These are phyloP conservation scores for Craniophora ligustri DNA, from an alignment of 2,888 invertebrate species.

Conservation along the genomic window DNA sequence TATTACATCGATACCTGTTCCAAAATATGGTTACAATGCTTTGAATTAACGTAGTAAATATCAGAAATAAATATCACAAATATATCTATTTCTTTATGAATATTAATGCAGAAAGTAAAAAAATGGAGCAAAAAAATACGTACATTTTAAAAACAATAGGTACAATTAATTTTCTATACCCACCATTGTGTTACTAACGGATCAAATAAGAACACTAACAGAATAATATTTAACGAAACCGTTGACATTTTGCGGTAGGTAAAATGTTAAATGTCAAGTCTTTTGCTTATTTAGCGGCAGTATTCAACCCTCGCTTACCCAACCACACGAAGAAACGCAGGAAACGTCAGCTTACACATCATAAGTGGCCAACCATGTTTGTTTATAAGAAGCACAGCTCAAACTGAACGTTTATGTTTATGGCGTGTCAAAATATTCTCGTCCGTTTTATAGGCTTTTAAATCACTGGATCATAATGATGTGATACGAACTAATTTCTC, in stretches of 20 bases:
- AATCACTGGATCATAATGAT: constrained; percentile 27
- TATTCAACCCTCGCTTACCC: not conserved
- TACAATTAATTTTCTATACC: too few species aligned
- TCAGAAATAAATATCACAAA: too few species aligned
- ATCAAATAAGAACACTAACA: not conserved
- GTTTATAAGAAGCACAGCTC: constrained; percentile 24
- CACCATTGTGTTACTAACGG: too few species aligned
- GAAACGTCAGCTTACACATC: constrained; percentile 27
- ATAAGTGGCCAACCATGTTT: constrained; percentile 42
- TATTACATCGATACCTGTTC: too few species aligned
- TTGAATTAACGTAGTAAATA: too few species aligned
- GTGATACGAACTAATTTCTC: constrained; percentile 3
- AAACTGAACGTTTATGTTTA: constrained; percentile 36
- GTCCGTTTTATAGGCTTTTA: constrained; percentile 30
- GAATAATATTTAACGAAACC: not conserved
- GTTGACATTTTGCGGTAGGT: constrained; percentile 5
- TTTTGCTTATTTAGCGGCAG: not conserved
- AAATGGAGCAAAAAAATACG: too few species aligned
- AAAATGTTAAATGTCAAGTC: not conserved
- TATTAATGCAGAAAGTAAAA: too few species aligned
- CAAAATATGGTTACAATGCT: too few species aligned
- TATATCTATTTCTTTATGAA: too few species aligned
- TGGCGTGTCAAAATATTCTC: constrained; percentile 27
- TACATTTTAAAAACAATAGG: too few species aligned
- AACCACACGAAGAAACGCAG: constrained; percentile 7